Base-by-base conservation (phyloP, 2,888 invertebrate species). In the Antheraea assamensis region DNA sequence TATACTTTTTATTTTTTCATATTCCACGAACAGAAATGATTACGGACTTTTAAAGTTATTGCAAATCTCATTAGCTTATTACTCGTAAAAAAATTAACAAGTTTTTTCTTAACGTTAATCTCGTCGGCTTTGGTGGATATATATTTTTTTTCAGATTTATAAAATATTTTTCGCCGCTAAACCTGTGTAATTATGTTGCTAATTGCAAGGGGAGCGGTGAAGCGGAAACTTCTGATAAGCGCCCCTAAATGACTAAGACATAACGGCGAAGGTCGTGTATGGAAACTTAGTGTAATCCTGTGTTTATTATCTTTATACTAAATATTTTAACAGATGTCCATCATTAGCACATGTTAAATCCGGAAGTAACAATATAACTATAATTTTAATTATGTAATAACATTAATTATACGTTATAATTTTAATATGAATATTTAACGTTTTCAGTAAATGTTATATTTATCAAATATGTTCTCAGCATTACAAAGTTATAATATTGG, bases 211-310 rank as follows among this genome's bases (percentile, higher is more conserved):
- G 74, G 79, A 61, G 78, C 85, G 80, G 78, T 82, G 81, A 82
- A 76, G 74, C 83, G 86, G 85, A 86, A 86, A 85, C 75, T 66
- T 47, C 77, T 78, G 86, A 86, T 86, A 86, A 86, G 81, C 64
- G 74, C 71, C 72, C 61, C 76, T 75, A 78, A 78, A 77, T 80
- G 75, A 72, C 73, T 68, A 68, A 68, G 68, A 68, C 35, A 68
- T 35, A 35, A 35, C 17, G 30, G 27, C 30, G 30, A 17, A 64
- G 61, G 30, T 27, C 15, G 61, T 64, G 61, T 64, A 64, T 64
- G 61, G 15, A 27, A 64, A 64, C 30, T 64, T 17, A 64, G 13
- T 30, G 17, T 13, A 64, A 64, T 64, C 61, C 3, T 30, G 17
- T 21, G 30, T 64, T 64, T 27, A 15, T 64, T 27, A 4, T 64